Percentiles rank a stretch among this genome's conserved stretches.
phyloP scores from a whole-genome alignment of 2,888 invertebrate genomes.

The Nephrotoma appendiculata region DNA sequence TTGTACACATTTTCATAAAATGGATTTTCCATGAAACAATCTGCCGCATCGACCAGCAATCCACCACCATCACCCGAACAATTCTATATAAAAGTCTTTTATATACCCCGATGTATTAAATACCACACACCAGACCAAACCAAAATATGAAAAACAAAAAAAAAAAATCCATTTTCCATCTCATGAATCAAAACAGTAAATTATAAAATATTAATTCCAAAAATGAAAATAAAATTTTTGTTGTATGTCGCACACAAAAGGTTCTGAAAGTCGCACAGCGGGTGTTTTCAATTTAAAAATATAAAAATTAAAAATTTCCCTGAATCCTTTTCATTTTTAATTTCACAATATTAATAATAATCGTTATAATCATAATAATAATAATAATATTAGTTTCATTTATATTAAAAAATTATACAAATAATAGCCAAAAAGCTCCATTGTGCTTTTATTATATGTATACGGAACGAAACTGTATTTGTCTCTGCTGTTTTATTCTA shows the following conservation, averaged over 20 bases:
- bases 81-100: no score
- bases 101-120: not conserved
- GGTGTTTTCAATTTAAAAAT: not conserved
- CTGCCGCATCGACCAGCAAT: no score
- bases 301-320: not conserved
- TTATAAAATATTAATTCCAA: not conserved
- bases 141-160: not conserved
- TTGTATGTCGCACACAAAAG: not conserved
- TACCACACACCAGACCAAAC: not conserved
- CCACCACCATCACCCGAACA: no score
- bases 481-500: not conserved
- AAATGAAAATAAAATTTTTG: not conserved
- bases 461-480: not conserved
- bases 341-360: not conserved
- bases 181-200: not conserved
- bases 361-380: not conserved
- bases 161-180: not conserved
- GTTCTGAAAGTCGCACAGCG: not conserved
- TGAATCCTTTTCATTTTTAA: not conserved
- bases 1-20: no score
- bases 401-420: not conserved
- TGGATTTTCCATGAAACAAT: no score
- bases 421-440: not conserved
- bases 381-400: not conserved
- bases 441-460: not conserved